These are phyloP conservation scores for Labrus mixtus DNA, from an alignment of 2,113 vertebrate genomes.

Conservation along the genomic window DNA sequence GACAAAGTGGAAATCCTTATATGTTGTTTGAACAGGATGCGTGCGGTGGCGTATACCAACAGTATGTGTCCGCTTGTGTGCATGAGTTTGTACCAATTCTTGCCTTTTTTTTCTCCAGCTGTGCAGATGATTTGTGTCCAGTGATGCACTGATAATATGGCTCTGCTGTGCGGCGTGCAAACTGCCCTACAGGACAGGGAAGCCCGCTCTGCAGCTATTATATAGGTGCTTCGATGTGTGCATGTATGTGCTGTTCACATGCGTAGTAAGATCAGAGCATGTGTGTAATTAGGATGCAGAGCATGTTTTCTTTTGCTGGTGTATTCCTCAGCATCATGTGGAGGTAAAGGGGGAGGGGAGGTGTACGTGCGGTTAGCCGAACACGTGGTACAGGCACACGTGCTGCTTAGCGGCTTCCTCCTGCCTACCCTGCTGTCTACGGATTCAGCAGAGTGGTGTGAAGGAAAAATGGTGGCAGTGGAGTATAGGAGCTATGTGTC, in stretches of 20 bases:
- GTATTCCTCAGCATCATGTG: slow-evolving; percentile 26
- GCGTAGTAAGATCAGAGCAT: slow-evolving; percentile 16
- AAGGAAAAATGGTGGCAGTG: slow-evolving; percentile 48
- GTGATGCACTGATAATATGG: background rate
- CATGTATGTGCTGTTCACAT: background rate
- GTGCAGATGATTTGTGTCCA: background rate
- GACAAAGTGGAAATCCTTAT: background rate
- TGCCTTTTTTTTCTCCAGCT: background rate
- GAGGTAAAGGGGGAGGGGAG: slow-evolving; percentile 38
- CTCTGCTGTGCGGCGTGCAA: slow-evolving; percentile 4
- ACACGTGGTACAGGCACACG: slow-evolving; percentile 19
- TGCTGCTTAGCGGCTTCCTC: slow-evolving; percentile 21
- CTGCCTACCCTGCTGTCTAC: background rate
- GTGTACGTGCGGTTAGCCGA: background rate
- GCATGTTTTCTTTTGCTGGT: slow-evolving; percentile 42
- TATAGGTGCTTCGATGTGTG: background rate
- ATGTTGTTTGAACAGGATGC: background rate
- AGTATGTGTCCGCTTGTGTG: slow-evolving; percentile 2
- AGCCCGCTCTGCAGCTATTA: background rate
- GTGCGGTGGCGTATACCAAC: background rate
- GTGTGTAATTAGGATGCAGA: slow-evolving; percentile 46
- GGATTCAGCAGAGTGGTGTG: slow-evolving; percentile 20
- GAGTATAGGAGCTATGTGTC: slow-evolving; percentile 24
- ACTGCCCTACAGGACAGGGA: slow-evolving; percentile 1
- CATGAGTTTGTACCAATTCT: slow-evolving; percentile 16